A percentile compares a stretch with the other conserved stretches of the same genome.
Evolutionary conservation across 2,113 vertebrate genomes (phyloP).

Genomic region (Brachionichthys hirsutus): DNA sequence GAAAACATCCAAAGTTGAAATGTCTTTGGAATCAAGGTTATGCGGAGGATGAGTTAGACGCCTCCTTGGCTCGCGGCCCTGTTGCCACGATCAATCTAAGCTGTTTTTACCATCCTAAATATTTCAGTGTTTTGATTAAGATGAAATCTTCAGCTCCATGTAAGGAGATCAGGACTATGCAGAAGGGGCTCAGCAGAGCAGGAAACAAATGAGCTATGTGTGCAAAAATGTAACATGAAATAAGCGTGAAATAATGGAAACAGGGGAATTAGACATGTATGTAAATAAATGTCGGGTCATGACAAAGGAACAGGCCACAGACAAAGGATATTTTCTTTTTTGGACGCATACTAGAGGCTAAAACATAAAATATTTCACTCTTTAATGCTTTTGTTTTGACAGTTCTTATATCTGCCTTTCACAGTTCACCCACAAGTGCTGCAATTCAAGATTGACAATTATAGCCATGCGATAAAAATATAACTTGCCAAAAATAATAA

Average conservation of each 20-base stretch:
- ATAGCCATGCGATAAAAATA: too few relatives aligned
- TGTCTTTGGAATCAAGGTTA: constrained; percentile 13
- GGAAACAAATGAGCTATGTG: constrained; percentile 1
- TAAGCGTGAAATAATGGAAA: neutral
- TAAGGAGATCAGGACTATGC: constrained; percentile 13
- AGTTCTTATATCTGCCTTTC: too few relatives aligned
- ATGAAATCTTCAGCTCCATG: constrained; percentile 29
- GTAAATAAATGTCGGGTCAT: neutral
- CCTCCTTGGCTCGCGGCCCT: neutral
- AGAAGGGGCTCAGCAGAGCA: neutral
- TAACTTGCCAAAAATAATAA: too few relatives aligned
- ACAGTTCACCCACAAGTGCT: too few relatives aligned
- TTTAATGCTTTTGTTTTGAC: too few relatives aligned
- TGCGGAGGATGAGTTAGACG: neutral
- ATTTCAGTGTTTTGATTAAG: constrained; percentile 19
- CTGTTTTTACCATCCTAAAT: constrained; percentile 1
- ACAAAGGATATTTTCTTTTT: neutral
- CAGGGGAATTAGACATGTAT: neutral
- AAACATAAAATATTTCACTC: too few relatives aligned
- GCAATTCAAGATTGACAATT: too few relatives aligned
- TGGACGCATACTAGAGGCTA: too few relatives aligned
- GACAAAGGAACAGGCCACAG: neutral
- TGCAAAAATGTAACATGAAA: constrained; percentile 16
- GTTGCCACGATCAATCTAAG: neutral
- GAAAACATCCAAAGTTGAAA: constrained; percentile 18